Evolutionary conservation across 1,140 invertebrate species (phyloP).

Genomic region (Notospermus geniculatus): DNA sequence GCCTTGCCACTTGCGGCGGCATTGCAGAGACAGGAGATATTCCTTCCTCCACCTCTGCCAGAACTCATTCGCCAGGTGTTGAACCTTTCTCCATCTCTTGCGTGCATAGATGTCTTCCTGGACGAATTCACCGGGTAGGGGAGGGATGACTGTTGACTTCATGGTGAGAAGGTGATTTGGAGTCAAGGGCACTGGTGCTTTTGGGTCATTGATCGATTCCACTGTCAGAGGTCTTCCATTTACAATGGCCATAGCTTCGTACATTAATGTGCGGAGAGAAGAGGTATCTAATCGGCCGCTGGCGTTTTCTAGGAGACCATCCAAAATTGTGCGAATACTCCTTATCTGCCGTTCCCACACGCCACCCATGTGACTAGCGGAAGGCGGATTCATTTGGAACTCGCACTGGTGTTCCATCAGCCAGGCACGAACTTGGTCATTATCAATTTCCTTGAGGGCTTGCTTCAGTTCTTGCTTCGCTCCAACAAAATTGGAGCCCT

Average conservation of each 20-base stretch:
- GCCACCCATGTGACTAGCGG: slow-evolving; percentile 9
- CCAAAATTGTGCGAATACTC: background rate
- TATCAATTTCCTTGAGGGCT: slow-evolving; percentile 1
- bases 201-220: background rate
- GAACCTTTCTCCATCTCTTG: slow-evolving; percentile 6
- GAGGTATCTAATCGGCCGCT: background rate
- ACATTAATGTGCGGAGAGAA: slow-evolving; percentile 1
- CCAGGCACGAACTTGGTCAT: background rate
- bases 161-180: slow-evolving; percentile 5
- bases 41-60: slow-evolving; percentile 9
- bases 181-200: background rate
- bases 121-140: background rate
- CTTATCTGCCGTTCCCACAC: slow-evolving; percentile 11
- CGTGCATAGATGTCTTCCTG: background rate
- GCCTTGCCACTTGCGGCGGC: background rate
- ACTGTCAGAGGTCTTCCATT: slow-evolving; percentile 7
- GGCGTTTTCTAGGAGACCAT: background rate
- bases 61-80: background rate
- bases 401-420: background rate
- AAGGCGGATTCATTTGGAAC: slow-evolving; percentile 7
- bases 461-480: slow-evolving; percentile 17
- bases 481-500: slow-evolving; percentile 24
- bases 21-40: background rate
- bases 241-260: slow-evolving; percentile 14
- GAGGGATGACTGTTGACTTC: slow-evolving; percentile 5